Evolutionary conservation across 2,888 invertebrate species (phyloP).

Genomic region (Timandra comae): DNA sequence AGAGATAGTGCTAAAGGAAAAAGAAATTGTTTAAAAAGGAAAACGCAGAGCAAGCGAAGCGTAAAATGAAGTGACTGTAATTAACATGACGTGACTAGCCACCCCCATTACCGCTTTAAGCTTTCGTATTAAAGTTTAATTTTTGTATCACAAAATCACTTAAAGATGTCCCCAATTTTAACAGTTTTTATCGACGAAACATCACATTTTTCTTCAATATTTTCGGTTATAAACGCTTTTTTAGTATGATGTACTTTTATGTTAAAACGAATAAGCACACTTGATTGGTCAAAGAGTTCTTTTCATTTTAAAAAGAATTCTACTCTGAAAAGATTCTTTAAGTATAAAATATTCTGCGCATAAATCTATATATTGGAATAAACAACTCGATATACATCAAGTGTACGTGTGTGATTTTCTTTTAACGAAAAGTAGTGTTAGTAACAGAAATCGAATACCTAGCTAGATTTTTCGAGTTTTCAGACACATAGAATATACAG

Average conservation of each 20-base stretch:
- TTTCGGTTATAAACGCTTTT: background rate
- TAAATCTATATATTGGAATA: constrained; percentile 23
- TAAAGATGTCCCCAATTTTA: background rate
- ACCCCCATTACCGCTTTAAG: too few species aligned
- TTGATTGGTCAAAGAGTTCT: too few species aligned
- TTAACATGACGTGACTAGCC: constrained; percentile 20
- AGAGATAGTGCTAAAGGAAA: constrained; percentile 26
- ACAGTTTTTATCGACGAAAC: background rate
- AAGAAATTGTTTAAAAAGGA: constrained; percentile 25
- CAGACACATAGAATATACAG: too few species aligned
- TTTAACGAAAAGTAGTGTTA: too few species aligned
- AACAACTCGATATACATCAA: constrained; percentile 24
- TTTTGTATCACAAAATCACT: too few species aligned
- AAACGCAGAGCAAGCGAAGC: constrained; percentile 12
- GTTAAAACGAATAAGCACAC: background rate
- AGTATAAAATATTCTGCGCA: background rate
- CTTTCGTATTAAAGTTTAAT: too few species aligned
- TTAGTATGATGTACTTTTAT: background rate
- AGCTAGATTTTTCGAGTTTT: too few species aligned
- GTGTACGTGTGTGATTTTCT: constrained; percentile 30
- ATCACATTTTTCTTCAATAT: background rate
- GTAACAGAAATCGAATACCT: too few species aligned
- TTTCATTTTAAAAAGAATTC: too few species aligned
- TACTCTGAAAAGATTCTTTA: too few species aligned
- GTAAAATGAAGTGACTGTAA: constrained; percentile 21